A percentile compares a stretch with the other conserved stretches of the same genome.
Evolutionary conservation across 2,888 invertebrate species (phyloP).

Genomic region (Boloria euphrosyne): DNA sequence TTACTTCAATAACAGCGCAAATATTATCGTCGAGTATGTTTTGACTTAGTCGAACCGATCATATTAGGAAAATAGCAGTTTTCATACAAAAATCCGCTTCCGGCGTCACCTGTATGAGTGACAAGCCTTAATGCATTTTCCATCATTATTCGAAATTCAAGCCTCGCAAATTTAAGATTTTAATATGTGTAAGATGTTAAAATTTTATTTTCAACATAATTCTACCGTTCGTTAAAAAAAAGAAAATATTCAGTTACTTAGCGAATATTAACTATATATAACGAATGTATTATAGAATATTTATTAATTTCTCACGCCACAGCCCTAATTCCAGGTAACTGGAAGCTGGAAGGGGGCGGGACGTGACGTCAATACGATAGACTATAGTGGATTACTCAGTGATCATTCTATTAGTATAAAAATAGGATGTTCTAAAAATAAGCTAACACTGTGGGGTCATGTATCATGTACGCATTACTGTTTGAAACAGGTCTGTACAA

Average conservation of each 20-base stretch:
- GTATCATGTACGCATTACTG: constrained; percentile 9
- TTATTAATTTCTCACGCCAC: constrained; percentile 4
- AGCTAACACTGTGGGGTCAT: constrained; percentile 12
- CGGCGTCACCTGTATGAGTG: too few relatives aligned
- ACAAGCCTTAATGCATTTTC: too few relatives aligned
- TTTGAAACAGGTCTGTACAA: background rate
- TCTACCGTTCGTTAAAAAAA: too few relatives aligned
- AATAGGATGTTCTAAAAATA: constrained; percentile 51
- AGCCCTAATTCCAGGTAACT: constrained; percentile 15
- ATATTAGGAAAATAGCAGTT: too few relatives aligned
- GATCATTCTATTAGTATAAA: constrained; percentile 51
- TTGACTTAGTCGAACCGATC: background rate
- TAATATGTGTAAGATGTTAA: too few relatives aligned
- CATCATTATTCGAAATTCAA: too few relatives aligned
- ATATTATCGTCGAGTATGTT: background rate
- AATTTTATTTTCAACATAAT: too few relatives aligned
- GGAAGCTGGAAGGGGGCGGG: constrained; percentile 25
- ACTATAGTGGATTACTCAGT: constrained; percentile 40
- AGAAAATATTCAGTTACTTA: too few relatives aligned
- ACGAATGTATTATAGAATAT: constrained; percentile 7
- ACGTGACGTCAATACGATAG: constrained; percentile 42
- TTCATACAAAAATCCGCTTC: too few relatives aligned
- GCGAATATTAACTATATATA: background rate
- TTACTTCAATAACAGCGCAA: background rate
- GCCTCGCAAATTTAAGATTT: too few relatives aligned